Conservation (phyloP, 64 coral and sea anemone genomes). For the Acropora tenuis region DNA sequence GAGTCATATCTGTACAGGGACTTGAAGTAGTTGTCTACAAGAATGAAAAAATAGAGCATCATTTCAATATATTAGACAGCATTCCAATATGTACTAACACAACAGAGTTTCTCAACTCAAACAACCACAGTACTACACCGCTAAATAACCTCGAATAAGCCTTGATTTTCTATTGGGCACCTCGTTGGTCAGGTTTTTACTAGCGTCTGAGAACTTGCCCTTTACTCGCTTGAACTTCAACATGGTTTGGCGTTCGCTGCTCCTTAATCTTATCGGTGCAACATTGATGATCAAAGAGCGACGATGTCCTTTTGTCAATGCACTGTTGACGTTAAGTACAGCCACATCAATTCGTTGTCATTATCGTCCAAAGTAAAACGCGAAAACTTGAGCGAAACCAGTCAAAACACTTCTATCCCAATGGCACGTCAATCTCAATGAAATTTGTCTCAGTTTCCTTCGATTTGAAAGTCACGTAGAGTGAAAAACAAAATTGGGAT, state of each 20-base stretch:
- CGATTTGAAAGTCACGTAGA: background rate
- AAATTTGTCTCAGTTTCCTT: background rate
- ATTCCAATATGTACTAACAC: background rate
- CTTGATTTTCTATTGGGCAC: background rate
- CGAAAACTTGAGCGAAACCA: background rate
- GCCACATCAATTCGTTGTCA: conserved; percentile 4
- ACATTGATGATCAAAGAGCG: background rate
- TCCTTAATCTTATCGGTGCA: background rate
- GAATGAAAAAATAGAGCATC: conserved; percentile 47
- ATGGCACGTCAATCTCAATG: background rate
- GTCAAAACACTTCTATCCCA: background rate
- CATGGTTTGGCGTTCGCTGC: conserved; percentile 4
- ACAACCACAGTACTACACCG: background rate
- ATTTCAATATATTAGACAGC: conserved; percentile 3
- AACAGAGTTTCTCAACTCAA: background rate
- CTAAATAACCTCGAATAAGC: conserved; percentile 51
- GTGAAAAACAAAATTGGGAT: background rate
- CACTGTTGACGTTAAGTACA: background rate
- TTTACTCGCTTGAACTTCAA: conserved; percentile 79
- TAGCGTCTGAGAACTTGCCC: conserved; percentile 16
- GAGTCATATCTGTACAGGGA: conserved; percentile 72
- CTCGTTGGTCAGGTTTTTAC: background rate
- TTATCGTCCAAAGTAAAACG: conserved; percentile 36
- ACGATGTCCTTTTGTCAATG: conserved; percentile 23
- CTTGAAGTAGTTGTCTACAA: conserved; percentile 72